Conservation (phyloP, 1,140 invertebrate species). For the Heliothis virescens region DNA sequence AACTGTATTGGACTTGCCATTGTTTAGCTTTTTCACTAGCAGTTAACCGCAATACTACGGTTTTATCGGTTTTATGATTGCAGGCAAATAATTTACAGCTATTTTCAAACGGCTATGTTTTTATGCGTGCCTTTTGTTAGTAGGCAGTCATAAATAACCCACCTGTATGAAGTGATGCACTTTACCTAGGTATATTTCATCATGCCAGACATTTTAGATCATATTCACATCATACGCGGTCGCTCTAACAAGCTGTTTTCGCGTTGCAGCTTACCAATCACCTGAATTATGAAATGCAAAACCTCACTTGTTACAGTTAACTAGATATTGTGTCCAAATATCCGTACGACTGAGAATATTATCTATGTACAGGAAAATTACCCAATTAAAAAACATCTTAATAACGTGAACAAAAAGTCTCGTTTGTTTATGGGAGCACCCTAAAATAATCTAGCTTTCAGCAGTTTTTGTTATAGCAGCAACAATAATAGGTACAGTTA, state of each 20-base stretch:
- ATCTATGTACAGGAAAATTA: no score
- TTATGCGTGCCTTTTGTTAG: neutral
- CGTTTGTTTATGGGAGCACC: no score
- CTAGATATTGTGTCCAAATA: neutral
- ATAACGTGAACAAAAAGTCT: no score
- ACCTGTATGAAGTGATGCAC: neutral
- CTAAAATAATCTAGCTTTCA: no score
- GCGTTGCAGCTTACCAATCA: slow-evolving; percentile 15
- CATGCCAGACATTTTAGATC: slow-evolving; percentile 15
- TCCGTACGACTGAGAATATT: neutral
- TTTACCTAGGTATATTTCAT: slow-evolving; percentile 15
- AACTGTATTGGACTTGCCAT: neutral
- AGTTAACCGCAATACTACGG: neutral
- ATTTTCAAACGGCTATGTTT: neutral
- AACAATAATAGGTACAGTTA: no score
- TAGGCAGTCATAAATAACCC: neutral
- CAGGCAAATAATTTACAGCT: neutral
- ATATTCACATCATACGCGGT: slow-evolving; percentile 24
- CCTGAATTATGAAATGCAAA: slow-evolving; percentile 20
- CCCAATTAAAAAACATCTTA: no score
- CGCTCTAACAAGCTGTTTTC: slow-evolving; percentile 31
- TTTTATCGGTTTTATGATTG: slow-evolving; percentile 5
- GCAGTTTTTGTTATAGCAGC: no score
- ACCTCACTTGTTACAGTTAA: neutral
- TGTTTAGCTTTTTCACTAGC: slow-evolving; percentile 10